Percentiles rank a stretch among this genome's conserved stretches.
Evolutionary conservation across 2,888 invertebrate genomes (phyloP).

Genomic region (Idaea aversata): DNA sequence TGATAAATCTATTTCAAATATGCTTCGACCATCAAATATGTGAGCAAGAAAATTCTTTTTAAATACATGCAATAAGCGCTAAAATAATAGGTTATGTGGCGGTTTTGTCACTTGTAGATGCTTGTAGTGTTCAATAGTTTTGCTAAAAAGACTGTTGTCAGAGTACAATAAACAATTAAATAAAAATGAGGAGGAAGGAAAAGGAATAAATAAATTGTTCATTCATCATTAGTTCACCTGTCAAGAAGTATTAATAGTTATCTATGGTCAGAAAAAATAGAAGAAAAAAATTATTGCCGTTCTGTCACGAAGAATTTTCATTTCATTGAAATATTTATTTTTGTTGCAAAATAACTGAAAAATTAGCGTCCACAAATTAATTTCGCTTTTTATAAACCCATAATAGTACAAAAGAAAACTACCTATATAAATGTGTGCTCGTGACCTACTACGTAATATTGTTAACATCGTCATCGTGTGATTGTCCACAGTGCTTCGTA

Average conservation of each 20-base stretch:
- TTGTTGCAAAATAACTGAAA: slow-evolving; percentile 55
- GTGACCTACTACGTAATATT: slow-evolving; percentile 48
- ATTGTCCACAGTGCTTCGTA: slow-evolving; percentile 56
- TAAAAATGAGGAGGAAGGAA: no score
- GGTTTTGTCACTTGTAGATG: no score
- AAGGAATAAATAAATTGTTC: slow-evolving; percentile 15
- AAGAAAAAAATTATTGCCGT: slow-evolving; percentile 45
- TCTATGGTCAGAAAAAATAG: slow-evolving; percentile 6
- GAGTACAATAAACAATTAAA: no score
- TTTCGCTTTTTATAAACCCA: slow-evolving; percentile 47
- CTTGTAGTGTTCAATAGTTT: no score
- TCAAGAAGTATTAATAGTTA: background rate
- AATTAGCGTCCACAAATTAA: slow-evolving; percentile 33
- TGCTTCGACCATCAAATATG: no score
- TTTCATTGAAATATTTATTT: slow-evolving; percentile 63
- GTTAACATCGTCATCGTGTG: slow-evolving; percentile 65
- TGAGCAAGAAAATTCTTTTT: background rate
- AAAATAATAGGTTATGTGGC: no score
- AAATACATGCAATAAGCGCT: no score
- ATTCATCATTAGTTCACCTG: slow-evolving; percentile 35
- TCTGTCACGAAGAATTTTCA: slow-evolving; percentile 58
- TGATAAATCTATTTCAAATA: no score
- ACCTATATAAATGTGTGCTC: slow-evolving; percentile 48
- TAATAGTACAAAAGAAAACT: slow-evolving; percentile 39
- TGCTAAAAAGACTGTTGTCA: no score